These are phyloP conservation scores for Lutraria lutraria DNA, from an alignment of 2,888 invertebrate genomes.

Conservation along the genomic window DNA sequence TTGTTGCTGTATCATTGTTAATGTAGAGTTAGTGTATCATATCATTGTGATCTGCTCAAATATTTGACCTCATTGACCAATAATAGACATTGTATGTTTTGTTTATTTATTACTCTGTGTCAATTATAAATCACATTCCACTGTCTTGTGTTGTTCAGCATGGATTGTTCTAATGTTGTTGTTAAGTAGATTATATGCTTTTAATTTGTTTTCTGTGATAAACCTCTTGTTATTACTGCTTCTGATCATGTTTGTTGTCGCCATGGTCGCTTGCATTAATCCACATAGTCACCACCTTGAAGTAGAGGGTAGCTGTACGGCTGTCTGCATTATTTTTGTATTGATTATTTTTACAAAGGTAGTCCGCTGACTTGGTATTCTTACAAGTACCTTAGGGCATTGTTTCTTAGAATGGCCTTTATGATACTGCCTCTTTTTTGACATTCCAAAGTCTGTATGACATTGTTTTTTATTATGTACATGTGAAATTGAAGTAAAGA, in stretches of 20 bases:
- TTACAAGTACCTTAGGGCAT: too few species aligned
- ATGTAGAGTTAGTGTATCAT: not conserved
- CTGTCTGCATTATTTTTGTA: not conserved
- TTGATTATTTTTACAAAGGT: too few species aligned
- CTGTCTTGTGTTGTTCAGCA: not conserved
- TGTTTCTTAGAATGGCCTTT: too few species aligned
- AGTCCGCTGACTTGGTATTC: not conserved
- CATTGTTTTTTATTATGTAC: too few species aligned
- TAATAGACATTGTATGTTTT: not conserved
- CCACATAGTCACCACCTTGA: not conserved
- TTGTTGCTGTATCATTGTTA: not conserved
- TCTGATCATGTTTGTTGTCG: not conserved
- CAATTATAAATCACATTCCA: not conserved
- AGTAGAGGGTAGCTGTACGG: not conserved
- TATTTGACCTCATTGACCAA: not conserved
- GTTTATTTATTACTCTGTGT: not conserved
- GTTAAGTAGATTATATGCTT: not conserved
- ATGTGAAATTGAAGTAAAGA: too few species aligned
- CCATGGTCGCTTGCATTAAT: not conserved
- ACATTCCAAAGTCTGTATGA: too few species aligned
- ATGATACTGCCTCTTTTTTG: too few species aligned
- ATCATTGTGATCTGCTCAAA: constrained; percentile 9
- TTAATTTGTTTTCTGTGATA: not conserved
- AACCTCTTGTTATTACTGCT: not conserved
- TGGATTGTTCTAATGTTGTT: not conserved